Evolutionary conservation across 2,113 vertebrate species (phyloP).

Genomic region (Sarotherodon lohbergeri): DNA sequence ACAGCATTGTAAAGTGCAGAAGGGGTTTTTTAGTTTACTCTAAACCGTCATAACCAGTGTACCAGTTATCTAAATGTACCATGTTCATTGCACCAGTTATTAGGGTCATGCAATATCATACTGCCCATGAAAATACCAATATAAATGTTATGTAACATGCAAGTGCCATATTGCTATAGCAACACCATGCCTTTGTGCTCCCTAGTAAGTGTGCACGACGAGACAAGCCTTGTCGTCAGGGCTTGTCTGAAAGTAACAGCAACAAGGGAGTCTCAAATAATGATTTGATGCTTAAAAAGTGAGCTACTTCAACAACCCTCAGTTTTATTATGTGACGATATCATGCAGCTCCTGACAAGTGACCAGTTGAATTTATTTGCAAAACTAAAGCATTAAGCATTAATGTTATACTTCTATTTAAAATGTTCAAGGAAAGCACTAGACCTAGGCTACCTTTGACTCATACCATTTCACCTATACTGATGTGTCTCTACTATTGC

Average conservation of each 20-base stretch:
- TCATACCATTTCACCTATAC: neutral
- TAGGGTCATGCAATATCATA: neutral
- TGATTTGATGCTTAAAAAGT: neutral
- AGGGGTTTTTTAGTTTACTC: neutral
- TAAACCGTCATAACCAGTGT: neutral
- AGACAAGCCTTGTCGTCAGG: neutral
- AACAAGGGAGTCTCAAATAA: neutral
- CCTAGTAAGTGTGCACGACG: neutral
- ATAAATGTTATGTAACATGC: neutral
- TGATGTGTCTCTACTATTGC: neutral
- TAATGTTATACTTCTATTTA: neutral
- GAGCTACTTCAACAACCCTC: neutral
- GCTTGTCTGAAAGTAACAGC: neutral
- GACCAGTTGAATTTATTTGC: neutral
- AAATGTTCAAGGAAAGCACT: neutral
- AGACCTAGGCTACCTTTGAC: neutral
- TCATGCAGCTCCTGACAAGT: neutral
- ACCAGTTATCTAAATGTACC: neutral
- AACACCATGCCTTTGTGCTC: neutral
- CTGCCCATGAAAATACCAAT: neutral
- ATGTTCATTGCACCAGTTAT: neutral
- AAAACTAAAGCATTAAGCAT: neutral
- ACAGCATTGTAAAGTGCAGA: neutral
- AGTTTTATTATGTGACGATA: neutral
- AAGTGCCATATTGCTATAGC: neutral